Evolutionary conservation across 2,888 invertebrate species (phyloP).

Genomic region (Pristionchus exspectatus): DNA sequence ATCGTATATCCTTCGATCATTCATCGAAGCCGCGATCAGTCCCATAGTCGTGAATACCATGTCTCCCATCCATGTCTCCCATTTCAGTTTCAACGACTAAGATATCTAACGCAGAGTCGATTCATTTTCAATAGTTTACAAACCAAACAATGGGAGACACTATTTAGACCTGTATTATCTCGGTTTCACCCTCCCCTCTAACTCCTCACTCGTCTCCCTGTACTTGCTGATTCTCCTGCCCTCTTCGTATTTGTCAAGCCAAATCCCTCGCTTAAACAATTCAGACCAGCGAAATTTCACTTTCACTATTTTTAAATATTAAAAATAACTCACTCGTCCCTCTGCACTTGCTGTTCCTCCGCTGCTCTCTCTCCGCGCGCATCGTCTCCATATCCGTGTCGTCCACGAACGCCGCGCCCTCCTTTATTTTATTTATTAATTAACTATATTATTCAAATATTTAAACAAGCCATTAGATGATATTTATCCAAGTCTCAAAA

Average conservation of each 20-base stretch:
- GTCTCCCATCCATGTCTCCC: too few relatives aligned
- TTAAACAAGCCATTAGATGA: too few relatives aligned
- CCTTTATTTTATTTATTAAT: not conserved
- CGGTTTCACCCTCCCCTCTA: not conserved
- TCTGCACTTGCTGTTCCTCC: constrained; percentile 85
- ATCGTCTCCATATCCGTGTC: constrained; percentile 95
- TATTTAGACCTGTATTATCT: not conserved
- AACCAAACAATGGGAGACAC: too few relatives aligned
- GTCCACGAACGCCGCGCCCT: constrained; percentile 85
- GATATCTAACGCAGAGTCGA: too few relatives aligned
- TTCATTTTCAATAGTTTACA: not conserved
- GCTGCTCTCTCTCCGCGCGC: constrained; percentile 94
- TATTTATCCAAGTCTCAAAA: too few relatives aligned
- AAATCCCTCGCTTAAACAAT: too few relatives aligned
- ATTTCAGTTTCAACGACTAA: not conserved
- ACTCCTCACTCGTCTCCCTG: constrained; percentile 66
- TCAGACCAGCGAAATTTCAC: too few relatives aligned
- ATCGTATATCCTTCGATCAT: not conserved
- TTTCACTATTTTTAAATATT: too few relatives aligned
- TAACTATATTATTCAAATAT: too few relatives aligned
- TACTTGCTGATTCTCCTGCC: constrained; percentile 87
- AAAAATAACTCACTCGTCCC: constrained; percentile 63
- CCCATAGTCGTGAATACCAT: too few relatives aligned
- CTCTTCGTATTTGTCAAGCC: too few relatives aligned
- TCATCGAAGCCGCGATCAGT: too few relatives aligned